Conservation (phyloP, 2,797 vertebrate species). For the Micrastur ruficollis region DNA sequence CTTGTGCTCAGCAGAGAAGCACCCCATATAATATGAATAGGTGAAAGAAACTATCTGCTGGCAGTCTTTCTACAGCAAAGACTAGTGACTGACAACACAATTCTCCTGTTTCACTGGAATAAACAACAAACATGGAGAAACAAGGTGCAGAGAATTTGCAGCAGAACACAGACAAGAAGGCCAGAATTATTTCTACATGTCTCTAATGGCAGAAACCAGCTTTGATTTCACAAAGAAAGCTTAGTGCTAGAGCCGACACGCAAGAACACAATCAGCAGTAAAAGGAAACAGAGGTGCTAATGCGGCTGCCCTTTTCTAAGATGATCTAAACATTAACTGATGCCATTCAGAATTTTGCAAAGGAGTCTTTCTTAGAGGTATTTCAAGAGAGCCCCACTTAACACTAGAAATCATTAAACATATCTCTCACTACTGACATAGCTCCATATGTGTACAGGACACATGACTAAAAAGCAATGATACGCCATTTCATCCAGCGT, state of each 20-base stretch:
- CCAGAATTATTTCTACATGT: not conserved
- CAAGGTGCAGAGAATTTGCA: not conserved
- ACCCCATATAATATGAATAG: not conserved
- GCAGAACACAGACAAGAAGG: not conserved
- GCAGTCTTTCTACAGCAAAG: not conserved
- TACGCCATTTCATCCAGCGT: not conserved
- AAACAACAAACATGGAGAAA: not conserved
- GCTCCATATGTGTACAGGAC: not conserved
- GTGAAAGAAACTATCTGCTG: not conserved
- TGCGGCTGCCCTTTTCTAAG: not conserved
- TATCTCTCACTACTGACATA: not conserved
- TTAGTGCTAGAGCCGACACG: not conserved
- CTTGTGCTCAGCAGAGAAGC: not conserved
- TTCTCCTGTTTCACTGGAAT: not conserved
- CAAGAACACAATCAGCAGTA: fast-evolving
- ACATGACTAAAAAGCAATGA: not conserved
- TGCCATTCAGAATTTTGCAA: not conserved
- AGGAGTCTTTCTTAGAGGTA: not conserved
- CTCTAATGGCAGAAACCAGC: not conserved
- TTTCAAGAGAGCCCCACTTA: not conserved
- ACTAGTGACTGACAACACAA: not conserved
- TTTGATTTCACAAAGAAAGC: not conserved
- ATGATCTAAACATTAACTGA: not conserved
- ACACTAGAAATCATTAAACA: not conserved
- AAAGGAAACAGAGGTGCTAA: not conserved